These are phyloP conservation scores for Emydocephalus ijimae DNA, from an alignment of 2,113 vertebrate genomes.

Conservation along the genomic window DNA sequence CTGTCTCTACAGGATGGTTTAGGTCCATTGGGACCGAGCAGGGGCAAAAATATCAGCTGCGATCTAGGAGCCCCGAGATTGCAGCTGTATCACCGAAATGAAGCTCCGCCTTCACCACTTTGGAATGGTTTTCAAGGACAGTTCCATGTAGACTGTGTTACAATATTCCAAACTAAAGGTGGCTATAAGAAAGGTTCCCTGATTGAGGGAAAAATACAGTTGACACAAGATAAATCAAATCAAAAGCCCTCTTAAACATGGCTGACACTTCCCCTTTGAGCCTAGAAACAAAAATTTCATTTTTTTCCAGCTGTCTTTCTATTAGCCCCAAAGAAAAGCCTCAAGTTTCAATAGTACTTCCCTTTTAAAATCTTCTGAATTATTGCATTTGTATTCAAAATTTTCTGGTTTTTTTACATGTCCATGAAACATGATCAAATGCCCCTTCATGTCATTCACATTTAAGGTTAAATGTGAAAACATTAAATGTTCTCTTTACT, in stretches of 20 bases:
- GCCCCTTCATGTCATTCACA: background rate
- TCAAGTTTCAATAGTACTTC: background rate
- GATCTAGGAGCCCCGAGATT: no score
- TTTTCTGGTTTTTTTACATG: background rate
- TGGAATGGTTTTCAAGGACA: background rate
- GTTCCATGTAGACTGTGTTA: background rate
- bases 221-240: background rate
- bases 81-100: no score
- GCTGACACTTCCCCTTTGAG: background rate
- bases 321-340: background rate
- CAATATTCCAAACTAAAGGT: background rate
- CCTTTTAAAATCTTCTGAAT: background rate
- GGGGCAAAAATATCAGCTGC: no score
- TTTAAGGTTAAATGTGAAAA: background rate
- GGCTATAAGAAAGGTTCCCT: background rate
- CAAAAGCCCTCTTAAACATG: background rate
- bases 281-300: background rate
- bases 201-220: background rate
- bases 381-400: background rate
- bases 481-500: background rate
- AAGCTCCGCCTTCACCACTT: background rate
- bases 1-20: no score
- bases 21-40: no score
- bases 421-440: background rate
- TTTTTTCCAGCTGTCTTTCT: background rate